Percentiles rank a stretch among this genome's conserved stretches.
phyloP scores from a whole-genome alignment of 2,888 invertebrate species.

The Listrodromus nycthemerus region DNA sequence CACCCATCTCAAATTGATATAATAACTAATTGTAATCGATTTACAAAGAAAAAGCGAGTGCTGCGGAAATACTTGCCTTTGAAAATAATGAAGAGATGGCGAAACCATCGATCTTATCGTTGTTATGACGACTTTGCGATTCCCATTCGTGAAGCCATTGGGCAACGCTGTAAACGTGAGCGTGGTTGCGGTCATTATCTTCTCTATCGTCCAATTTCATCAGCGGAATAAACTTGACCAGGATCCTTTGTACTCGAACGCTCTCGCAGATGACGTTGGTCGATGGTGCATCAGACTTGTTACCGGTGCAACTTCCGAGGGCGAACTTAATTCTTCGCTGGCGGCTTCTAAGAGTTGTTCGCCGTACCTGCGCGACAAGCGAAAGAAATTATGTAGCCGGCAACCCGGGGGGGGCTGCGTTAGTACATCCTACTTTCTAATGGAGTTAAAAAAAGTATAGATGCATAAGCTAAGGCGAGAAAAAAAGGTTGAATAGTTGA shows the following conservation, averaged over 20 bases:
- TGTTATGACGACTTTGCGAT: constrained; percentile 6
- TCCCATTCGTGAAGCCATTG: neutral
- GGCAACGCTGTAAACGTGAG: neutral
- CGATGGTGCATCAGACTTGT: neutral
- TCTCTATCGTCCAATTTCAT: neutral
- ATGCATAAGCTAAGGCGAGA: neutral
- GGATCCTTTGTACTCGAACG: neutral
- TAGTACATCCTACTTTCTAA: neutral
- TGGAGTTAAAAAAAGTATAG: neutral
- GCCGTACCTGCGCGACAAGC: neutral
- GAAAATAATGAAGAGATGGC: neutral
- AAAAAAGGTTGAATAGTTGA: neutral
- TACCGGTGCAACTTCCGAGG: neutral
- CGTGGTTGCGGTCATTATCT: neutral
- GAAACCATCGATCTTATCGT: neutral
- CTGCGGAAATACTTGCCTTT: neutral
- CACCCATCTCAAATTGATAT: too few species aligned
- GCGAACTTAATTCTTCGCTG: neutral
- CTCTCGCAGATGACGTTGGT: neutral
- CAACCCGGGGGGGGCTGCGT: neutral
- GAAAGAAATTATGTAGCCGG: neutral
- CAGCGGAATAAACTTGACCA: neutral
- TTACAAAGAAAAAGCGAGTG: neutral
- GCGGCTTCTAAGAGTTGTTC: neutral
- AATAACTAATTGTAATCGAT: too few species aligned